Percentiles rank a stretch among this genome's conserved stretches.
phyloP scores from a whole-genome alignment of 1,140 invertebrate genomes.

The Diorhabda sublineata region DNA sequence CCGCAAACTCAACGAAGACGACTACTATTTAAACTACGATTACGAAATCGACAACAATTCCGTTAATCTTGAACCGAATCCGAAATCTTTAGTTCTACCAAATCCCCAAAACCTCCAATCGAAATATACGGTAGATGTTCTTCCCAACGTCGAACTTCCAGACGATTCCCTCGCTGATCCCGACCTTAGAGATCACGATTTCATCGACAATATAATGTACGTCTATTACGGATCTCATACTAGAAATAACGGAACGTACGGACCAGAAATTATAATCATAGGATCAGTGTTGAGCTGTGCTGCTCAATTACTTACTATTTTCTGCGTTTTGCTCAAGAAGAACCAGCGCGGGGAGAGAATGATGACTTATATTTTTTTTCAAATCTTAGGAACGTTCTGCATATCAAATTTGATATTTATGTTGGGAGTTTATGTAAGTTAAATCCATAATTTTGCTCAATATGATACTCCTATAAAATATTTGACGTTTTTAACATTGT shows the following conservation, averaged over 20 bases:
- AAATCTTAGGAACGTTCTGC: constrained; percentile 43
- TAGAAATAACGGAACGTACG: constrained; percentile 40
- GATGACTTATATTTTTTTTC: constrained; percentile 42
- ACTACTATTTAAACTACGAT: constrained; percentile 44
- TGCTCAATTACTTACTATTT: constrained; percentile 44
- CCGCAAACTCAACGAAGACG: constrained; percentile 27
- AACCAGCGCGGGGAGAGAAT: constrained; percentile 39
- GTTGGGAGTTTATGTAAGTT: constrained; percentile 50
- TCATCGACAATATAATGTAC: constrained; percentile 57
- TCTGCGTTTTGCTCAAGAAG: constrained; percentile 43
- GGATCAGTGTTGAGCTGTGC: constrained; percentile 44
- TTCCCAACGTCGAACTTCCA: constrained; percentile 43
- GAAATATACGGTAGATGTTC: constrained; percentile 38
- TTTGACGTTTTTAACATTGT: too few relatives aligned
- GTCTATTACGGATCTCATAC: constrained; percentile 53
- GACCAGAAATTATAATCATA: constrained; percentile 45
- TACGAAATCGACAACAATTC: constrained; percentile 37
- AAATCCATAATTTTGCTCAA: constrained; percentile 1
- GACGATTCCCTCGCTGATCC: constrained; percentile 44
- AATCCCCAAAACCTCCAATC: constrained; percentile 41
- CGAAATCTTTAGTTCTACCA: constrained; percentile 43
- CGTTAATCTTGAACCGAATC: constrained; percentile 25
- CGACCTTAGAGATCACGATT: constrained; percentile 51
- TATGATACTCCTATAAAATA: too few relatives aligned
- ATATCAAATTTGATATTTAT: constrained; percentile 50